Conservation (phyloP, 2,888 invertebrate species). For the Sinelater perroti region DNA sequence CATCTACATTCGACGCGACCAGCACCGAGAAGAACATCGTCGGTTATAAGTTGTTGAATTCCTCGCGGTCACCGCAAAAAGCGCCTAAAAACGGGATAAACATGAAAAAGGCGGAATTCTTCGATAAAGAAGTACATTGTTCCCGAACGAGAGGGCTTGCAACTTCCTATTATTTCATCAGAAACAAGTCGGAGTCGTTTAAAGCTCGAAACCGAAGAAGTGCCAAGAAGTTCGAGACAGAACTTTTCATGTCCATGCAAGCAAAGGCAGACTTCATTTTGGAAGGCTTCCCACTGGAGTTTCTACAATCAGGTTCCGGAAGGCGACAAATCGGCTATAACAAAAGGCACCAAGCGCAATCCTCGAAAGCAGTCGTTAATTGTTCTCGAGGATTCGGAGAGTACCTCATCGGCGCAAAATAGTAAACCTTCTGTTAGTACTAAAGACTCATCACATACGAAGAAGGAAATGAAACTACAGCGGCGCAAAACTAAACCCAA, state of each 20-base stretch:
- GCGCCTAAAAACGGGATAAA: background rate
- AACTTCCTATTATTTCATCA: slow-evolving; percentile 39
- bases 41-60: background rate
- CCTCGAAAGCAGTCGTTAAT: background rate
- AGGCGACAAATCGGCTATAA: too few relatives aligned
- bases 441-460: background rate
- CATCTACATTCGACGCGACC: background rate
- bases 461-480: slow-evolving; percentile 5
- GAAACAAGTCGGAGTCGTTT: slow-evolving; percentile 27
- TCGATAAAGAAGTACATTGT: slow-evolving; percentile 28
- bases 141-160: slow-evolving; percentile 40
- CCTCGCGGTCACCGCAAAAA: background rate
- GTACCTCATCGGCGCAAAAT: background rate
- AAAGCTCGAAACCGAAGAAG: slow-evolving; percentile 4
- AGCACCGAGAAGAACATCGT: background rate
- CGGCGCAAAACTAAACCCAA: background rate
- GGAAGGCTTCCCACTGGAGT: background rate
- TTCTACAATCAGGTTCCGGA: too few relatives aligned
- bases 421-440: background rate
- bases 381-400: background rate
- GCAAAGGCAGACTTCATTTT: background rate
- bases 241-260: too few relatives aligned
- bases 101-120: slow-evolving; percentile 2
- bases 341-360: background rate
- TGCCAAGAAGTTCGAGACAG: background rate